phyloP scores from a whole-genome alignment of 2,113 vertebrate genomes.

The Chiloscyllium plagiosum region DNA sequence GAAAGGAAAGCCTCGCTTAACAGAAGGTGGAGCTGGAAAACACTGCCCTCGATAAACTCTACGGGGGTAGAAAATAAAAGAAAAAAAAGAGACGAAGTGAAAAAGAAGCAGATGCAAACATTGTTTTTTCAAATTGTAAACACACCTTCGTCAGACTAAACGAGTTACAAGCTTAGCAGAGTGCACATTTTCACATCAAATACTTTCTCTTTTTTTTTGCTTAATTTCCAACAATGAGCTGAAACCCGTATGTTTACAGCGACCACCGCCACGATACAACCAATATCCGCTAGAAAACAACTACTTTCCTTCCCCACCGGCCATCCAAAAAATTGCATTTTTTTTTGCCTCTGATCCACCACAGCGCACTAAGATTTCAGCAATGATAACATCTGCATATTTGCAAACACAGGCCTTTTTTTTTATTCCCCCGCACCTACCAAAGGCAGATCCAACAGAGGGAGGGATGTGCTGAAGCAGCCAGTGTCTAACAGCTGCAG shows the following conservation, averaged over 20 bases:
- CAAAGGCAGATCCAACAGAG: slow-evolving; percentile 60
- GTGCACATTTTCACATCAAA: slow-evolving; percentile 5
- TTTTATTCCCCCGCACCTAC: slow-evolving; percentile 62
- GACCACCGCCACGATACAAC: slow-evolving; percentile 43
- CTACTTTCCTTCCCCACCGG: slow-evolving; percentile 45
- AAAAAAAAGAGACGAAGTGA: not conserved
- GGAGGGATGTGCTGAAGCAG: slow-evolving; percentile 67
- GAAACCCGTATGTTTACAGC: slow-evolving; percentile 57
- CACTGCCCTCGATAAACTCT: slow-evolving; percentile 11
- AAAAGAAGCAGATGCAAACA: slow-evolving; percentile 1
- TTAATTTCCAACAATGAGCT: slow-evolving; percentile 52
- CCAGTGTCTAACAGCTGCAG: slow-evolving; percentile 62
- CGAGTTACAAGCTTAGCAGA: not conserved
- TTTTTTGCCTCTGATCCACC: not conserved
- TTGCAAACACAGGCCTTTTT: slow-evolving; percentile 60
- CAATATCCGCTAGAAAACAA: slow-evolving; percentile 49
- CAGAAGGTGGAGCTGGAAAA: not conserved
- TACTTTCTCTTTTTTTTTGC: not conserved
- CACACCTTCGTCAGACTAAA: not conserved
- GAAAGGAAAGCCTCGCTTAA: slow-evolving; percentile 14
- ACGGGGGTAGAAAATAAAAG: not conserved
- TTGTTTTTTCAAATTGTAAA: not conserved
- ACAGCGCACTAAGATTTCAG: slow-evolving; percentile 20
- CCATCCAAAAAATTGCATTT: not conserved
- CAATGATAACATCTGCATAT: slow-evolving; percentile 58